Percentiles rank a stretch among this genome's conserved stretches.
Evolutionary conservation across 2,888 invertebrate genomes (phyloP).

Genomic region (Anarsia innoxiella): DNA sequence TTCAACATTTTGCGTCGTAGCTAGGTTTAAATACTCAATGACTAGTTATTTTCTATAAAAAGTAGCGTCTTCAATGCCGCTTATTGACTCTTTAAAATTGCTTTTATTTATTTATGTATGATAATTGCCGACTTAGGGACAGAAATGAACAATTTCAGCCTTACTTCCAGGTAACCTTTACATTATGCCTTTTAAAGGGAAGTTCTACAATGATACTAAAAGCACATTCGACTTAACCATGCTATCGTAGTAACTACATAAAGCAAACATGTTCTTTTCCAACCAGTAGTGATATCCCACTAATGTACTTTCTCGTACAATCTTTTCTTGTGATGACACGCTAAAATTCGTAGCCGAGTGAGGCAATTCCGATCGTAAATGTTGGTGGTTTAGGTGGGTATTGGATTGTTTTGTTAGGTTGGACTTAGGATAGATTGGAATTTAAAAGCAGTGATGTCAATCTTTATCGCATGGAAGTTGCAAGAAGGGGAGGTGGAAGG

Average conservation of each 20-base stretch:
- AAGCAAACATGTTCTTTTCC: constrained; percentile 60
- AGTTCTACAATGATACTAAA: too few relatives aligned
- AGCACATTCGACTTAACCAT: constrained; percentile 54
- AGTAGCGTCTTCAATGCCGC: too few relatives aligned
- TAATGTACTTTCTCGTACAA: constrained; percentile 70
- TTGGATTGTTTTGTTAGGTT: constrained; percentile 31
- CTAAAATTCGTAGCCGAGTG: constrained; percentile 39
- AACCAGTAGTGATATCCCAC: constrained; percentile 66
- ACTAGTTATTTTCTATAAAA: too few relatives aligned
- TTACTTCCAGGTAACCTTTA: too few relatives aligned
- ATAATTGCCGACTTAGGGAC: too few relatives aligned
- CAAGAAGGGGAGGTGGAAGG: constrained; percentile 50
- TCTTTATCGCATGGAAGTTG: constrained; percentile 73
- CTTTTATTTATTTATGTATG: too few relatives aligned
- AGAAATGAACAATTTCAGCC: too few relatives aligned
- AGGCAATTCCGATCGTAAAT: constrained; percentile 37
- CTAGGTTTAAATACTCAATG: too few relatives aligned
- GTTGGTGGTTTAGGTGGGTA: constrained; percentile 32
- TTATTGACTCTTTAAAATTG: too few relatives aligned
- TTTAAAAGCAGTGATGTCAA: constrained; percentile 65
- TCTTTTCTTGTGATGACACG: constrained; percentile 71
- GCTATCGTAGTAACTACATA: constrained; percentile 50
- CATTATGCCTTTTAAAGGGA: too few relatives aligned
- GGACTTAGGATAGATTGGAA: constrained; percentile 64
- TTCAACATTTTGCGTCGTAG: too few relatives aligned